Percentiles rank a stretch among this genome's conserved stretches.
phyloP scores from a whole-genome alignment of 2,113 vertebrate genomes.

The Hyla sarda region DNA sequence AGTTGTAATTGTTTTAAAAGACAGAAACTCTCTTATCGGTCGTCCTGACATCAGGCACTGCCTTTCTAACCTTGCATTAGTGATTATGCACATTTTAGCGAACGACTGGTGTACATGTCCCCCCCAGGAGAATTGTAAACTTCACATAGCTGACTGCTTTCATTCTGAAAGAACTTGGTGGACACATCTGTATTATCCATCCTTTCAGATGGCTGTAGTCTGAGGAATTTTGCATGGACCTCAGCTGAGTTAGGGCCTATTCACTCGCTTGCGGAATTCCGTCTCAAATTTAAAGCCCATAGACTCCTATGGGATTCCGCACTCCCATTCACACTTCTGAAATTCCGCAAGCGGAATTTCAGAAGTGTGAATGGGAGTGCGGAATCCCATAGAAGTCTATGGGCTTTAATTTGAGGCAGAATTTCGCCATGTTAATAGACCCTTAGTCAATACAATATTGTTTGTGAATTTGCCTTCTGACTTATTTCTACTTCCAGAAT shows the following conservation, averaged over 20 bases:
- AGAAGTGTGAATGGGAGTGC: too few species aligned
- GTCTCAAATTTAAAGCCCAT: too few species aligned
- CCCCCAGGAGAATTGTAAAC: neutral
- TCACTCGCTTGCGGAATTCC: too few species aligned
- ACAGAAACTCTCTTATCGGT: neutral
- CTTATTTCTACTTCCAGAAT: neutral
- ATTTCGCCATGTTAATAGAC: too few species aligned
- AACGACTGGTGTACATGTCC: neutral
- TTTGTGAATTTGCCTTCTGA: neutral
- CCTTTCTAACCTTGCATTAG: neutral
- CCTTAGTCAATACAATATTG: too few species aligned
- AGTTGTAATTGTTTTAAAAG: slow-evolving; percentile 23
- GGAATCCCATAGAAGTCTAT: too few species aligned
- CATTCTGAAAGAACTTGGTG: neutral
- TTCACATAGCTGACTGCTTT: neutral
- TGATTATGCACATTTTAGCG: neutral
- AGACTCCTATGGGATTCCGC: too few species aligned
- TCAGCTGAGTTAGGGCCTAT: too few species aligned
- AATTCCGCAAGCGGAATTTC: too few species aligned
- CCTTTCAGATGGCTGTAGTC: neutral
- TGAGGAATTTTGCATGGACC: neutral
- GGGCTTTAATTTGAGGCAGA: too few species aligned
- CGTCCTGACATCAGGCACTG: neutral
- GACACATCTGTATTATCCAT: neutral
- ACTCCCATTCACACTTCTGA: too few species aligned